Evolutionary conservation across 1,140 invertebrate genomes (phyloP), one percentile per base, ranked within the genome.

Genomic region (Drosophila elegans): DNA sequence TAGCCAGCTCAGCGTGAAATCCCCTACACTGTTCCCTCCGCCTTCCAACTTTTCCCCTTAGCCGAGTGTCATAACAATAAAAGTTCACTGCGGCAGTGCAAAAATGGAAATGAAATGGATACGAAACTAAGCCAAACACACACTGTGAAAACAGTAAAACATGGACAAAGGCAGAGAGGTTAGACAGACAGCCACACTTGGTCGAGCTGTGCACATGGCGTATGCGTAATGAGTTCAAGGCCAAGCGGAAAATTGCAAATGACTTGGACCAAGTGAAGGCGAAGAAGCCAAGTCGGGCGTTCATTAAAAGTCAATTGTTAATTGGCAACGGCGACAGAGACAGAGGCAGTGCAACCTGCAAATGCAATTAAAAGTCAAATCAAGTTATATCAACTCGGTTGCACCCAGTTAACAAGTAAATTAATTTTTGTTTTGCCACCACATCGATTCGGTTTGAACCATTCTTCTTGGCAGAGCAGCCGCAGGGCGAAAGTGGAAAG

Each of bases 221-320:
- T 83, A 79, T 89, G 62, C 79, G 75, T 86, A 86, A 88, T 82
- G 79, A 86, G 83, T 80, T 79, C 79, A 88, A 88, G 84, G 82
- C 74, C 61, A 74, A 60, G 44, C 45, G 41, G 54, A 56, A 88
- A 72, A 67, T 53, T 86, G 56, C 78, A 68, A 66, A 63, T 68
- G 48, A 42, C 77, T 67, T 73, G 39, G 25, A 54, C 48, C 27
- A 63, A 46, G 71, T 52, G 21, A 74, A 71, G 27, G 29, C 36
- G 44, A 71, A 49, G 53, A 68, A 53, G 59, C 49, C 72, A 64
- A 72, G 75, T 63, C 53, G 56, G 67, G 62, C 80, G 27, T 67
- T 78, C 56, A 74, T 78, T 78, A 85, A 84, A 81, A 86, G 82
- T 78, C 82, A 78, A 82, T 88, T 78, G 82, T 71, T 79, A 86